Base-by-base conservation (phyloP, 2,797 vertebrate genomes). In the Telmatherina bonti region DNA sequence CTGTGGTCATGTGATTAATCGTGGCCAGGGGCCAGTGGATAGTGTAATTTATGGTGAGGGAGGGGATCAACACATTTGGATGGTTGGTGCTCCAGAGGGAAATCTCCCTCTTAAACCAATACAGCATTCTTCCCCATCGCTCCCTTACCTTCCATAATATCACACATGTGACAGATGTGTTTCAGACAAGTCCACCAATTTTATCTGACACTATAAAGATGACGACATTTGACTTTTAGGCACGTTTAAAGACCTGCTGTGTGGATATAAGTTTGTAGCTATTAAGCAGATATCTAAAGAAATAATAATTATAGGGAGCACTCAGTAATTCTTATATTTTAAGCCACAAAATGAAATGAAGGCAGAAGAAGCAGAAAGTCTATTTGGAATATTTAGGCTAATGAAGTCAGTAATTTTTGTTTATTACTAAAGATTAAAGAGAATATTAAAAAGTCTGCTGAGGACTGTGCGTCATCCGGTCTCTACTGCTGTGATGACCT, bases 1-100 rank as follows among this genome's bases (percentile, higher is more conserved):
- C 88, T 83, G 86, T 89, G 86, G 88, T 93, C 91, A 92, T 90
- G 91, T 93, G 93, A 93, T 93, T 93, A 92, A 93, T 92, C 47
- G 86, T 89, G 89, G 89, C 88, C 72, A 79, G 78, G 82, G 79
- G 88, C 91, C 89, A 89, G 86, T 81, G 91, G 88, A 88, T 91
- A 85, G 89, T 87, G 90, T 93, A 91, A 93, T 93, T 93, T 93
- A 93, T 93, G 91, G 89, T 77, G 72, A 54, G 30, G 61, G 53
- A 68, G 74, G 78, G 85, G 87, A 76, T 91, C 88, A 91, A 91
- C 92, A 90, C 88, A 90, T 92, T 93, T 85, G 81, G 89, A 88
- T 85, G 89, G 84, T 88, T 90, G 86, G 89, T 85, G 84, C 83
- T 89, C 92, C 93, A 84, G 67, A 77, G 92, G 92, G 92, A 93